Evolutionary conservation across 2,888 invertebrate species (phyloP), one percentile per base, ranked within the genome.

Genomic region (Keiferia lycopersicella): DNA sequence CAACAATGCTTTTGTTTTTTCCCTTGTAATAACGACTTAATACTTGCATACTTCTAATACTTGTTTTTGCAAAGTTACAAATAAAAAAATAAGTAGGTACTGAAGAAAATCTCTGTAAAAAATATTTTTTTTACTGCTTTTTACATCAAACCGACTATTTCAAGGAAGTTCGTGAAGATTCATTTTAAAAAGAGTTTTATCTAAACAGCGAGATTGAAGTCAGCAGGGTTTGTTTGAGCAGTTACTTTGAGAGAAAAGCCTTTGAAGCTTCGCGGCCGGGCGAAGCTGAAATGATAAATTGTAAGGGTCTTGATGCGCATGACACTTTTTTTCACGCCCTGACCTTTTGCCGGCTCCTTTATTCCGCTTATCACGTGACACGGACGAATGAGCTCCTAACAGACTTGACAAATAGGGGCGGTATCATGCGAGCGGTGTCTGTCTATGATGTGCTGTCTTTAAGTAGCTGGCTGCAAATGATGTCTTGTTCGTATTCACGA

Each of bases 151-250:
- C 50, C 1, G 8, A 22, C 0, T 16, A 10, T 11, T 14, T 34
- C 14, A 45, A 12, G 41, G 38, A 26, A 61, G 14, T 22, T 26
- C 57, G 39, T 26, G 61, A 22, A 61, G 45, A 64, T 64, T 50
- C 64, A 66, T 64, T 64, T 69, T 69, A 67, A 77, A 79, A 78
- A 75, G 71, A 74, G 74, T 73, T 78, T 76, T 82, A 80, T 82
- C 79, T 81, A 81, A 86, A 84, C 83, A 84, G 78, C 77, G 75
- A 84, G 84, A 87, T 87, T 87, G 85, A 84, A 86, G 81, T 80
- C 80, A 75, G 80, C 78, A 79, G 75, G 82, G 79, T 76, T 73
- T 77, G 80, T 82, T 81, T 79, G 79, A 76, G 72, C 74, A 77
- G 72, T 75, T 77, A 77, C 77, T 76, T 81, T 80, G 63, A 56